A percentile compares a stretch with the other conserved stretches of the same genome.
These are phyloP conservation scores for Ophraella communa DNA, from an alignment of 2,888 invertebrate species.

Conservation along the genomic window DNA sequence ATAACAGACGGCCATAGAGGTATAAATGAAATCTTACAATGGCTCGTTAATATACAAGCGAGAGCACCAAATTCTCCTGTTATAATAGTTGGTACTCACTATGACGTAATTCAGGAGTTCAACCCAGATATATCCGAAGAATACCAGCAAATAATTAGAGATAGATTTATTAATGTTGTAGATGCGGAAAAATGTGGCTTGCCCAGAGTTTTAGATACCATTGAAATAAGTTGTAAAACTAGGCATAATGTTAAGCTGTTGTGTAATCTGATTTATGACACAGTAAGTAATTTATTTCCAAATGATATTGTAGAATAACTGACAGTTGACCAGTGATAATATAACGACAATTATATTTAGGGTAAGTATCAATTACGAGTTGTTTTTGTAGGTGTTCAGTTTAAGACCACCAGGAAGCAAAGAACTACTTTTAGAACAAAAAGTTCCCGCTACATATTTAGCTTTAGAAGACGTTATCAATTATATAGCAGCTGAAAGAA, in stretches of 20 bases:
- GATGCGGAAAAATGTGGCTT: conserved; percentile 96
- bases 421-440: conserved; percentile 88
- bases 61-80: conserved; percentile 96
- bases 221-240: conserved; percentile 90
- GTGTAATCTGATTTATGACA: conserved; percentile 91
- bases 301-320: background rate
- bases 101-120: conserved; percentile 79
- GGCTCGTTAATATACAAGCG: conserved; percentile 94
- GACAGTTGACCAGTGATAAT: no score
- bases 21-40: conserved; percentile 88
- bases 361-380: background rate
- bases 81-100: conserved; percentile 95
- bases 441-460: conserved; percentile 94
- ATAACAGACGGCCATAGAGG: conserved; percentile 91
- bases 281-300: conserved; percentile 59
- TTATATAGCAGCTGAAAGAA: conserved; percentile 78
- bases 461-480: conserved; percentile 92
- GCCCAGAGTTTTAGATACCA: conserved; percentile 89
- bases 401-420: conserved; percentile 89
- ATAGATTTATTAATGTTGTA: conserved; percentile 87
- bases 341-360: no score
- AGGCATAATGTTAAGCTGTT: conserved; percentile 88
- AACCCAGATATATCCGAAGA: conserved; percentile 72
- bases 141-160: conserved; percentile 86
- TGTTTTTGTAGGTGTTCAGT: conserved; percentile 68